phyloP scores from a whole-genome alignment of 1,140 invertebrate species.

The Rhagoletis pomonella region DNA sequence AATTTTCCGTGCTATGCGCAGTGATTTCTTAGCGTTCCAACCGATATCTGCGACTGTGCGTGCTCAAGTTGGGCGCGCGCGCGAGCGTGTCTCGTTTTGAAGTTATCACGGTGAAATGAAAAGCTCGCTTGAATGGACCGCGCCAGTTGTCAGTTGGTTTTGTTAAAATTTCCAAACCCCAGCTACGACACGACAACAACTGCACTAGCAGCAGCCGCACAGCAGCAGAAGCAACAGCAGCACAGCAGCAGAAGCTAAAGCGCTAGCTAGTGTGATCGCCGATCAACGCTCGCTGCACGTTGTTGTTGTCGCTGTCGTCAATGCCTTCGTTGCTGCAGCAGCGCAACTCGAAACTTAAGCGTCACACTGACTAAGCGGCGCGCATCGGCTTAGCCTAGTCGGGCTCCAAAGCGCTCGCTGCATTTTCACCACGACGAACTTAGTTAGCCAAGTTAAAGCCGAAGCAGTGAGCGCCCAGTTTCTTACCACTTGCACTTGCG shows the following conservation, averaged over 20 bases:
- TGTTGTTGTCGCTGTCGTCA: background rate
- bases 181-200: slow-evolving; percentile 35
- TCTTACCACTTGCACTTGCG: background rate
- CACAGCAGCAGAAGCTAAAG: background rate
- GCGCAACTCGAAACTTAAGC: background rate
- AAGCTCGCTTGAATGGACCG: slow-evolving; percentile 74
- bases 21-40: slow-evolving; percentile 18
- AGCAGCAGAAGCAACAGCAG: slow-evolving; percentile 16
- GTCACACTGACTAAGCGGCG: background rate
- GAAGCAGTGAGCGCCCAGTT: background rate
- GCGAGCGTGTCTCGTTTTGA: slow-evolving; percentile 69
- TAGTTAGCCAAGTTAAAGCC: slow-evolving; percentile 41
- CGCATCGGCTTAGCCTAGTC: slow-evolving; percentile 18
- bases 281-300: background rate
- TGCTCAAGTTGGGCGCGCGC: slow-evolving; percentile 43
- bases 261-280: background rate
- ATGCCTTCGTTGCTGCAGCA: background rate
- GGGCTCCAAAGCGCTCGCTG: slow-evolving; percentile 11
- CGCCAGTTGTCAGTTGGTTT: slow-evolving; percentile 72
- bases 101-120: slow-evolving; percentile 74
- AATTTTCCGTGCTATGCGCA: slow-evolving; percentile 18
- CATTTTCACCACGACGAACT: slow-evolving; percentile 44
- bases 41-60: slow-evolving; percentile 46
- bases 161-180: slow-evolving; percentile 61
- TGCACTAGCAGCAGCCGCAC: background rate